Percentiles rank a stretch among this genome's conserved stretches.
These are phyloP conservation scores for Drosophila navojoa DNA, from an alignment of 1,140 invertebrate species.

Conservation along the genomic window DNA sequence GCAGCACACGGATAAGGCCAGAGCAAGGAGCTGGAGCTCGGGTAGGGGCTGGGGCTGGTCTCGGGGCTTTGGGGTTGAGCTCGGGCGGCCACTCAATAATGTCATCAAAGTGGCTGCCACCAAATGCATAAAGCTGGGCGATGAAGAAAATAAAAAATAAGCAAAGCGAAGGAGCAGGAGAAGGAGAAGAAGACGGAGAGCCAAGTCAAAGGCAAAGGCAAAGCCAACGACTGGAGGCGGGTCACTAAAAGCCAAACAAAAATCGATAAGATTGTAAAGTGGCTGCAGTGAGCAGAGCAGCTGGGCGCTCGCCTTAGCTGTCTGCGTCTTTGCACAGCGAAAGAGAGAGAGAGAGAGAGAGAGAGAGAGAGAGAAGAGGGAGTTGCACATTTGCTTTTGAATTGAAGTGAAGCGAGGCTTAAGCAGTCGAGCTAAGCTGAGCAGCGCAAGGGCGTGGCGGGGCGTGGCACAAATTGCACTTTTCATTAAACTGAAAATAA, in stretches of 20 bases:
- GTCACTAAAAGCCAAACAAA: constrained; percentile 65
- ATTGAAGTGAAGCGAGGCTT: constrained; percentile 46
- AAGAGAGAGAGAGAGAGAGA: too few relatives aligned
- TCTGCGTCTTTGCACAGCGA: constrained; percentile 46
- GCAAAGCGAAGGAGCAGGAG: not conserved
- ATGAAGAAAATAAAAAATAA: constrained; percentile 5
- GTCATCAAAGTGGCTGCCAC: constrained; percentile 76
- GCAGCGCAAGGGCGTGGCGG: not conserved
- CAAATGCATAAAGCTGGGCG: constrained; percentile 69
- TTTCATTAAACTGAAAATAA: constrained; percentile 73
- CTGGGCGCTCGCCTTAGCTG: constrained; percentile 9
- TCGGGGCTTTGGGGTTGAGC: too few relatives aligned
- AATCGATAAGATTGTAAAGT: constrained; percentile 77
- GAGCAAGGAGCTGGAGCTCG: constrained; percentile 6
- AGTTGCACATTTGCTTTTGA: constrained; percentile 69
- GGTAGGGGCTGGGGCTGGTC: not conserved
- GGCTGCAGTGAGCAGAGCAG: constrained; percentile 37
- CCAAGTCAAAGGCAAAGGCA: constrained; percentile 43
- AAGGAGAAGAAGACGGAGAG: constrained; percentile 20
- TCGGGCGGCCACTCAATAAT: constrained; percentile 55
- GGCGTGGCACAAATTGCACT: constrained; percentile 61
- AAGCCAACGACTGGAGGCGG: constrained; percentile 7
- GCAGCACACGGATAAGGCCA: constrained; percentile 28
- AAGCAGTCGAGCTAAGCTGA: not conserved
- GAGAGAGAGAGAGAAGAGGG: not conserved